These are phyloP conservation scores for Ectemnius lituratus DNA, from an alignment of 2,888 invertebrate species.

Conservation along the genomic window DNA sequence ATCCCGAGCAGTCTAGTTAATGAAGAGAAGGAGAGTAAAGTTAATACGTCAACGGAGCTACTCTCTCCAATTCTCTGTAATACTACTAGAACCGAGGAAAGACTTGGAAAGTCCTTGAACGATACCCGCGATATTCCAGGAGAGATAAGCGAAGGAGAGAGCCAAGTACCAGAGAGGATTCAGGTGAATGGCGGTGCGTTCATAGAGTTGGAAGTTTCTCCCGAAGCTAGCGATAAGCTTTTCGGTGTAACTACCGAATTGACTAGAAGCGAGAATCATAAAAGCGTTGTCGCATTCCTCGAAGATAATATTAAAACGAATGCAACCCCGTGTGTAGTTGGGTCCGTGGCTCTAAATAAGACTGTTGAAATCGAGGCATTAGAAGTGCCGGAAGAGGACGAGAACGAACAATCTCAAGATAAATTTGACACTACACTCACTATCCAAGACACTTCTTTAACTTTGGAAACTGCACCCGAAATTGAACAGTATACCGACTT, in stretches of 20 bases:
- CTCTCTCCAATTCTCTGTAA: neutral
- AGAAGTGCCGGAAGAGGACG: neutral
- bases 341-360: neutral
- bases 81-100: neutral
- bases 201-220: slow-evolving; percentile 12
- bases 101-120: neutral
- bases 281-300: too few relatives aligned
- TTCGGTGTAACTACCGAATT: too few relatives aligned
- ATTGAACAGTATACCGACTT: slow-evolving; percentile 61
- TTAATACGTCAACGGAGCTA: neutral
- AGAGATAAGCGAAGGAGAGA: slow-evolving; percentile 7
- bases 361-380: neutral
- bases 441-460: slow-evolving; percentile 33
- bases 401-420: slow-evolving; percentile 2
- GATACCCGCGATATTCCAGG: slow-evolving; percentile 6
- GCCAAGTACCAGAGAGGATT: neutral
- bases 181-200: neutral
- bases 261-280: too few relatives aligned
- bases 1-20: neutral
- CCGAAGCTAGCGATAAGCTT: neutral
- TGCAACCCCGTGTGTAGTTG: too few relatives aligned
- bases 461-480: slow-evolving; percentile 18
- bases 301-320: too few relatives aligned
- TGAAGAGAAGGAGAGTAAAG: neutral
- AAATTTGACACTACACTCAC: slow-evolving; percentile 43